Evolutionary conservation across 2,888 invertebrate genomes (phyloP).

Genomic region (Dimorphilus gyrociliatus): DNA sequence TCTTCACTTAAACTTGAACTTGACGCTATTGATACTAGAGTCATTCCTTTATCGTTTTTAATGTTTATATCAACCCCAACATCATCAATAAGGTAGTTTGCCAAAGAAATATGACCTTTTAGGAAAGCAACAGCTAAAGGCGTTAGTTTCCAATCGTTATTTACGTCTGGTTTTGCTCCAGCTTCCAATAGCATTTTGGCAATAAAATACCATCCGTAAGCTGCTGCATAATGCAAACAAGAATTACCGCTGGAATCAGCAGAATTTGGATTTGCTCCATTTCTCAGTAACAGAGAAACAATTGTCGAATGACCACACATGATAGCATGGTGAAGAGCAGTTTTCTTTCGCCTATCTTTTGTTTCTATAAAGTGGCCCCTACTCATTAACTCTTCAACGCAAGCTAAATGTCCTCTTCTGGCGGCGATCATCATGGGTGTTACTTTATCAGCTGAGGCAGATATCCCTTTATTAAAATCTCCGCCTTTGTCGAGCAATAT

Average conservation of each 20-base stretch:
- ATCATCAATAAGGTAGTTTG: constrained; percentile 36
- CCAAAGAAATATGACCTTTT: constrained; percentile 40
- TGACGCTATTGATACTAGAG: constrained; percentile 34
- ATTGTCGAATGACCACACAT: constrained; percentile 42
- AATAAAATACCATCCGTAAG: constrained; percentile 43
- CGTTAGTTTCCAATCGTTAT: constrained; percentile 41
- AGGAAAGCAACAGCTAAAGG: constrained; percentile 42
- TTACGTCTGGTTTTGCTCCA: constrained; percentile 30
- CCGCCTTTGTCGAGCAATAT: constrained; percentile 33
- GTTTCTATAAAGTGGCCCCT: constrained; percentile 36
- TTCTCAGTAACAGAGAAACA: constrained; percentile 38
- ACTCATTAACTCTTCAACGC: constrained; percentile 37
- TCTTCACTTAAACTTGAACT: constrained; percentile 22
- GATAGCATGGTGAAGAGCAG: constrained; percentile 42
- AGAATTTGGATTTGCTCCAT: constrained; percentile 38
- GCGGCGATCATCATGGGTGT: constrained; percentile 41
- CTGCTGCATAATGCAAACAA: constrained; percentile 42
- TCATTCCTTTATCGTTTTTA: constrained; percentile 36
- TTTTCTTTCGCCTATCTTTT: constrained; percentile 40
- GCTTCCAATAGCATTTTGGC: constrained; percentile 38
- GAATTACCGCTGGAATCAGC: constrained; percentile 42
- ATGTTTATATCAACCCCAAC: constrained; percentile 38
- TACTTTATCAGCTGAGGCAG: constrained; percentile 34
- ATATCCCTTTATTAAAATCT: constrained; percentile 33
- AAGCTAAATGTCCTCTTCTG: constrained; percentile 34